Evolutionary conservation across 2,888 invertebrate species (phyloP).

Genomic region (Rutpela maculata): DNA sequence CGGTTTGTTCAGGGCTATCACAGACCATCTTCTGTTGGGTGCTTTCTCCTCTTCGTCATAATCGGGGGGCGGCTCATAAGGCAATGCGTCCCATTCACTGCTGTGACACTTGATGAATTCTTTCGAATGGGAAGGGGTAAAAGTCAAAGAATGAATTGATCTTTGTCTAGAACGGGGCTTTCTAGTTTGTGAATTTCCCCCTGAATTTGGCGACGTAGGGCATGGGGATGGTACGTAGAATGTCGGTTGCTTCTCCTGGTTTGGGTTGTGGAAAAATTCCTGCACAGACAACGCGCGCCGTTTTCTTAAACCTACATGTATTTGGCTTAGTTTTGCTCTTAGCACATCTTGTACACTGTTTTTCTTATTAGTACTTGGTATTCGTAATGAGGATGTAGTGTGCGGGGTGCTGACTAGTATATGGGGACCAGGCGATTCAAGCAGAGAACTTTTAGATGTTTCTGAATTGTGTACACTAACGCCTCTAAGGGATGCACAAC

Average conservation of each 20-base stretch:
- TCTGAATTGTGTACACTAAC: conserved; percentile 77
- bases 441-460: conserved; percentile 74
- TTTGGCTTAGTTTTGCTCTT: conserved; percentile 81
- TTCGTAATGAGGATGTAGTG: conserved; percentile 73
- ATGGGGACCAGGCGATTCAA: conserved; percentile 75
- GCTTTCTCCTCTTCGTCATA: conserved; percentile 67
- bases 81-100: conserved; percentile 67
- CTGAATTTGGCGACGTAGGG: conserved; percentile 29
- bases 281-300: conserved; percentile 83
- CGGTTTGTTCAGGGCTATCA: conserved; percentile 63
- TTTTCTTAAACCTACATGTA: conserved; percentile 82
- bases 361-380: conserved; percentile 73
- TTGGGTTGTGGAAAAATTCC: conserved; percentile 77
- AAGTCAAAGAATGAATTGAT: conserved; percentile 58
- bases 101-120: conserved; percentile 70
- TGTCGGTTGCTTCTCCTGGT: conserved; percentile 76
- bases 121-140: conserved; percentile 63
- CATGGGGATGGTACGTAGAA: conserved; percentile 84
- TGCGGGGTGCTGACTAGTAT: conserved; percentile 72
- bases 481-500: conserved; percentile 78
- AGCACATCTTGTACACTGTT: conserved; percentile 80
- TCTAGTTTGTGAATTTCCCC: conserved; percentile 53
- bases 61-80: conserved; percentile 72
- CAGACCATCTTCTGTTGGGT: conserved; percentile 67
- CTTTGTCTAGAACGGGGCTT: conserved; percentile 64